A percentile compares a stretch with the other conserved stretches of the same genome.
These are phyloP conservation scores for Neostethus bicornis DNA, from an alignment of 2,797 vertebrate genomes.

Conservation along the genomic window DNA sequence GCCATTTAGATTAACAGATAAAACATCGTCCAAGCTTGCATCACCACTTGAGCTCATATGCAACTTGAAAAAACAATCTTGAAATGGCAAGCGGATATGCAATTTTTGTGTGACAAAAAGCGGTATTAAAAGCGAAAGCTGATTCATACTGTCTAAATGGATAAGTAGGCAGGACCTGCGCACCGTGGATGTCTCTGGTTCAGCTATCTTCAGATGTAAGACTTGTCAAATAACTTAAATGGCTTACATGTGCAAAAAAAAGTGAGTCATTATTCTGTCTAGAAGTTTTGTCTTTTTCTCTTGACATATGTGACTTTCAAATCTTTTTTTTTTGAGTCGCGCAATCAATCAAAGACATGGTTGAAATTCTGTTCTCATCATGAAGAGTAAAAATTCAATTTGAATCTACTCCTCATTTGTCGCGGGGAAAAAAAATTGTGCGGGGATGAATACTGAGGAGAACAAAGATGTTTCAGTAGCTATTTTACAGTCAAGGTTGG, in stretches of 20 bases:
- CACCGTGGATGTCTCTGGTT: conserved; percentile 78
- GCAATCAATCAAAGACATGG: conserved; percentile 4
- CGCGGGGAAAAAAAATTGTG: background rate
- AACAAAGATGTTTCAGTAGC: conserved; percentile 39
- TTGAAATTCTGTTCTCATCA: conserved; percentile 10
- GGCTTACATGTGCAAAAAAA: conserved; percentile 52
- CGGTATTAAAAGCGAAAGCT: conserved; percentile 66
- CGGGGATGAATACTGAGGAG: conserved; percentile 23
- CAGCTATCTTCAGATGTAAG: conserved; percentile 68
- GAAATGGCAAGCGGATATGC: conserved; percentile 68
- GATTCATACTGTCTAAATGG: conserved; percentile 73
- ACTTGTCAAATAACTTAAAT: conserved; percentile 57
- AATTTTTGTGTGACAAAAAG: conserved; percentile 67
- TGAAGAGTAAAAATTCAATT: conserved; percentile 8
- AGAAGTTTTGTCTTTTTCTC: background rate
- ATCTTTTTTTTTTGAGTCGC: background rate
- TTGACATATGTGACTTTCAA: background rate
- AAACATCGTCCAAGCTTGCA: no score
- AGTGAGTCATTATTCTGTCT: background rate
- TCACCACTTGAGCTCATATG: no score
- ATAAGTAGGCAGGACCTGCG: conserved; percentile 76
- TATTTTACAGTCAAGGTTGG: conserved; percentile 57
- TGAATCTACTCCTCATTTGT: conserved; percentile 26
- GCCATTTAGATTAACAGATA: no score
- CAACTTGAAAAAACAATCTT: no score